Evolutionary conservation across 1,140 invertebrate species (phyloP).

Genomic region (Bradysia coprophila): DNA sequence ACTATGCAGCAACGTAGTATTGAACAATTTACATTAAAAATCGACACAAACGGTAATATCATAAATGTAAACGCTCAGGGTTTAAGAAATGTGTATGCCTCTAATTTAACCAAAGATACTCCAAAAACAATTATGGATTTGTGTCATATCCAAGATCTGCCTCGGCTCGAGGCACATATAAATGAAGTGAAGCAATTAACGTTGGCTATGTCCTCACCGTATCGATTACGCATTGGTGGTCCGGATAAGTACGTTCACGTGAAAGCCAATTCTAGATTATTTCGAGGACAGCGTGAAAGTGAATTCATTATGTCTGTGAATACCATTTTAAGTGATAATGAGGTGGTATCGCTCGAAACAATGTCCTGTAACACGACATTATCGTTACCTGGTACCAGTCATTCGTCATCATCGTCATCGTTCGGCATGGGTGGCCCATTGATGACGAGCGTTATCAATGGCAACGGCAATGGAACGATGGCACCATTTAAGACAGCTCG

Average conservation of each 20-base stretch:
- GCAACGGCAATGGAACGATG: constrained; percentile 17
- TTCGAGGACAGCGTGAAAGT: constrained; percentile 47
- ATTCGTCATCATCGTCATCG: constrained; percentile 6
- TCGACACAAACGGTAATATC: constrained; percentile 72
- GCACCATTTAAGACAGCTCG: constrained; percentile 5
- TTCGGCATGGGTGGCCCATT: constrained; percentile 41
- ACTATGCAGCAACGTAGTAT: constrained; percentile 35
- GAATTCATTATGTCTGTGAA: constrained; percentile 87
- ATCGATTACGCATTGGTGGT: constrained; percentile 49
- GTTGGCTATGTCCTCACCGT: constrained; percentile 48
- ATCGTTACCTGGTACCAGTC: constrained; percentile 8
- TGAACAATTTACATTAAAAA: constrained; percentile 82
- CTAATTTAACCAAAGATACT: constrained; percentile 46
- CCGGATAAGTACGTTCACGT: constrained; percentile 65
- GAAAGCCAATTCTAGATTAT: constrained; percentile 74
- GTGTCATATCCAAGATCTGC: constrained; percentile 54
- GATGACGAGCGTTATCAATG: constrained; percentile 44
- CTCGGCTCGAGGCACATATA: constrained; percentile 50
- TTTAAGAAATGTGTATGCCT: constrained; percentile 38
- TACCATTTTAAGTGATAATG: constrained; percentile 52
- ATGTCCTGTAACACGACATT: constrained; percentile 15
- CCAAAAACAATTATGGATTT: constrained; percentile 40
- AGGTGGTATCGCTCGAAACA: constrained; percentile 31
- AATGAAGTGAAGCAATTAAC: constrained; percentile 44
- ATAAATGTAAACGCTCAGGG: constrained; percentile 55